Percentiles rank a stretch among this genome's conserved stretches.
Evolutionary conservation across 1,140 invertebrate species (phyloP).

Genomic region (Nasonia vitripennis): DNA sequence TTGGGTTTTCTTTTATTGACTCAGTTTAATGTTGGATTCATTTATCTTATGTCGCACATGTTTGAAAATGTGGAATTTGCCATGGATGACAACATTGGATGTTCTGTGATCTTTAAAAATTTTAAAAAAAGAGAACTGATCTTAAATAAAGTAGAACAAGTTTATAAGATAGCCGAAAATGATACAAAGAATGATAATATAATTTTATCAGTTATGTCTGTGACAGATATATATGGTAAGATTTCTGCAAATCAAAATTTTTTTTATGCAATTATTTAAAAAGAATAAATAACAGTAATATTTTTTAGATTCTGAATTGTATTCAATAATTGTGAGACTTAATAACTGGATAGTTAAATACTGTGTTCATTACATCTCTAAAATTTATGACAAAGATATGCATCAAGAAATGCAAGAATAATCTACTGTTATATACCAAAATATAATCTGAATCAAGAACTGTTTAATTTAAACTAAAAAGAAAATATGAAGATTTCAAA

Average conservation of each 20-base stretch:
- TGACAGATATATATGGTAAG: conserved; percentile 68
- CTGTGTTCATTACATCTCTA: conserved; percentile 50
- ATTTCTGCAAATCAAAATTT: conserved; percentile 6
- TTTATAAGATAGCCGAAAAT: conserved; percentile 53
- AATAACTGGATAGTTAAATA: conserved; percentile 65
- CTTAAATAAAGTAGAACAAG: conserved; percentile 57
- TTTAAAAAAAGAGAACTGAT: conserved; percentile 54
- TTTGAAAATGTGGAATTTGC: conserved; percentile 66
- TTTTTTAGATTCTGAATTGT: conserved; percentile 64
- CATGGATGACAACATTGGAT: conserved; percentile 60
- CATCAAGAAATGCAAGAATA: neutral
- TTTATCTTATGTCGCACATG: conserved; percentile 65
- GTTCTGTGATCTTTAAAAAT: conserved; percentile 60
- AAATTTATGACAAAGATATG: conserved; percentile 3
- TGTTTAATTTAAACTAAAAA: too few relatives aligned
- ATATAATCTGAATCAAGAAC: too few relatives aligned
- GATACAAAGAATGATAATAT: conserved; percentile 49
- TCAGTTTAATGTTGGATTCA: conserved; percentile 69
- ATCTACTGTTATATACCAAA: neutral
- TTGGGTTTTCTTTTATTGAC: conserved; percentile 70
- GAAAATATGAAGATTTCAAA: neutral
- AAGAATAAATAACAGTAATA: conserved; percentile 7
- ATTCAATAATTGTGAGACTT: conserved; percentile 56
- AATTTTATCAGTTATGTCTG: conserved; percentile 65
- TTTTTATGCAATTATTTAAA: conserved; percentile 8